These are phyloP conservation scores for Drosophila nigromelanica DNA, from an alignment of 1,140 invertebrate genomes.

Conservation along the genomic window DNA sequence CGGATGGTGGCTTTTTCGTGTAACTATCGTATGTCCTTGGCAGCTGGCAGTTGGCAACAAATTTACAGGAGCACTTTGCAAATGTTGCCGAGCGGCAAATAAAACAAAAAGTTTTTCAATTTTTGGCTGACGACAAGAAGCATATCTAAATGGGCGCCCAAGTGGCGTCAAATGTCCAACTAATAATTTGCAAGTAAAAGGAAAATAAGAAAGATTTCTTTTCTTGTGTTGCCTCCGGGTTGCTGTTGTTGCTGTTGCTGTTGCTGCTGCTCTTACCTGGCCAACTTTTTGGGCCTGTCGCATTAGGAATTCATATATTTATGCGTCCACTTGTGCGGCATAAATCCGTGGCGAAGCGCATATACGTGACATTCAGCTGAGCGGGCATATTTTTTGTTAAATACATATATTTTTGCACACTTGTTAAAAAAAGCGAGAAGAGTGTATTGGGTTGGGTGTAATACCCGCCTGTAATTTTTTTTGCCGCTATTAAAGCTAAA, in stretches of 20 bases:
- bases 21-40: neutral
- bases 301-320: slow-evolving; percentile 73
- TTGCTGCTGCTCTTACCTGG: slow-evolving; percentile 2
- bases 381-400: neutral
- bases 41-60: slow-evolving; percentile 20
- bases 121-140: slow-evolving; percentile 25
- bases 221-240: neutral
- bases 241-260: neutral
- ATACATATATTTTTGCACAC: neutral
- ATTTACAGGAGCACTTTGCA: slow-evolving; percentile 27
- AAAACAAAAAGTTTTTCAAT: slow-evolving; percentile 69
- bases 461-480: no score
- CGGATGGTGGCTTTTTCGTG: slow-evolving; percentile 2
- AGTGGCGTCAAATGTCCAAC: slow-evolving; percentile 68
- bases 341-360: slow-evolving; percentile 36
- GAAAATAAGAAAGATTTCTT: slow-evolving; percentile 45
- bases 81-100: slow-evolving; percentile 50
- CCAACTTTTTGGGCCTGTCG: slow-evolving; percentile 19
- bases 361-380: slow-evolving; percentile 58
- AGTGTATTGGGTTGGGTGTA: neutral
- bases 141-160: slow-evolving; percentile 47
- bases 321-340: slow-evolving; percentile 56
- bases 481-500: no score
- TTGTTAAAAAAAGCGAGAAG: neutral
- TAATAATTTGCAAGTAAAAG: slow-evolving; percentile 69